Conservation (phyloP, 2,888 invertebrate species). For the Ectemnius cavifrons region DNA sequence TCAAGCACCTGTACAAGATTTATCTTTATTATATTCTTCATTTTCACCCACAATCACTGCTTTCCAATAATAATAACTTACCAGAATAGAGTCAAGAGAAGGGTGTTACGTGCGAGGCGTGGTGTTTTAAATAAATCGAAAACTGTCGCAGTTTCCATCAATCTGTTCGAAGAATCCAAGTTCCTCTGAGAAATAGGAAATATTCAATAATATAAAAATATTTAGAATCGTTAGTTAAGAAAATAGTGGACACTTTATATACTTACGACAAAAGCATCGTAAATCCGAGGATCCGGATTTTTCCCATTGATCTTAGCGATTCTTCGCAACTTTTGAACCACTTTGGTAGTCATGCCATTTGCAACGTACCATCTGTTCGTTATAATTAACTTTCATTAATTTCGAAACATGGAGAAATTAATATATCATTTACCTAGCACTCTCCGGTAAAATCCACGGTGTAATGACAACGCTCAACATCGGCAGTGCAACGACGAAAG, state of each 20-base stretch:
- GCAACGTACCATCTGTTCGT: slow-evolving; percentile 78
- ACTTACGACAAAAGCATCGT: slow-evolving; percentile 77
- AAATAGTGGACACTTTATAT: not conserved
- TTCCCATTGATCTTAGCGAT: slow-evolving; percentile 79
- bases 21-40: not conserved
- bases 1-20: slow-evolving; percentile 82
- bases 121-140: slow-evolving; percentile 79
- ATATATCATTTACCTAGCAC: slow-evolving; percentile 76
- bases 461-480: slow-evolving; percentile 76
- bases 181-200: slow-evolving; percentile 67
- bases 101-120: slow-evolving; percentile 77
- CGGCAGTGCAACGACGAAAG: slow-evolving; percentile 78
- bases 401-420: not conserved
- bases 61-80: slow-evolving; percentile 51
- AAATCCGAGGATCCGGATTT: slow-evolving; percentile 77
- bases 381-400: not conserved
- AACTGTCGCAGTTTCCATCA: slow-evolving; percentile 72
- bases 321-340: slow-evolving; percentile 78
- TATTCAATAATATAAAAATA: not conserved
- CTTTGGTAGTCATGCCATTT: slow-evolving; percentile 78
- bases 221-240: not conserved
- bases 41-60: not conserved
- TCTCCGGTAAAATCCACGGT: slow-evolving; percentile 79
- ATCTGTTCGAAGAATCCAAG: slow-evolving; percentile 65
- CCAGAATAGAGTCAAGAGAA: slow-evolving; percentile 79